A percentile compares a stretch with the other conserved stretches of the same genome.
These are phyloP conservation scores for Lytechinus variegatus DNA, from an alignment of 35 echinoderm and acorn worm genomes.

Conservation along the genomic window DNA sequence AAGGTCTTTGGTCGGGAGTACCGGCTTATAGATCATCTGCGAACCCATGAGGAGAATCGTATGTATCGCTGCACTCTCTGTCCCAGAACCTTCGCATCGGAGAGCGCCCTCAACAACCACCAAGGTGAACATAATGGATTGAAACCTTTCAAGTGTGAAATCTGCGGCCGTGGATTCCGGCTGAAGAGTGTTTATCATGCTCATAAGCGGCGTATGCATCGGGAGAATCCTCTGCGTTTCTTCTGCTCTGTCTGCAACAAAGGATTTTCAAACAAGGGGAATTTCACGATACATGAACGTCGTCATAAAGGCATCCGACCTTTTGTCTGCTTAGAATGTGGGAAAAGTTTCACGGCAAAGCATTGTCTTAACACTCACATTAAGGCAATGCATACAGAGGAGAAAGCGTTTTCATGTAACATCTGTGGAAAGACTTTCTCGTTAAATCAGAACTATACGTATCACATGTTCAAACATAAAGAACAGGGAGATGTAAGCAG, in stretches of 20 bases:
- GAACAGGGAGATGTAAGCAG: background rate
- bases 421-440: background rate
- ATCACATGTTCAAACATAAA: slow-evolving; percentile 18
- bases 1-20: background rate
- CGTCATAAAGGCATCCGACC: background rate
- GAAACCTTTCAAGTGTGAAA: slow-evolving; percentile 3
- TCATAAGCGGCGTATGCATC: background rate
- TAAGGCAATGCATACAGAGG: background rate
- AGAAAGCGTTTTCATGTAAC: background rate
- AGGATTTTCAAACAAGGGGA: background rate
- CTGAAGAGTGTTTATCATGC: background rate
- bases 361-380: background rate
- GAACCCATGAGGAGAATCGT: background rate
- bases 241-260: background rate
- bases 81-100: background rate
- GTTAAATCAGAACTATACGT: background rate
- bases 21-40: background rate
- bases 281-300: background rate
- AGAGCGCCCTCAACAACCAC: background rate
- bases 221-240: background rate
- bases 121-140: background rate
- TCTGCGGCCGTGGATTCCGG: background rate
- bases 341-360: background rate
- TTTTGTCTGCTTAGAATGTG: background rate
- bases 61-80: background rate